These are phyloP conservation scores for Carduelis carduelis DNA, from an alignment of 2,797 vertebrate genomes.

Conservation along the genomic window DNA sequence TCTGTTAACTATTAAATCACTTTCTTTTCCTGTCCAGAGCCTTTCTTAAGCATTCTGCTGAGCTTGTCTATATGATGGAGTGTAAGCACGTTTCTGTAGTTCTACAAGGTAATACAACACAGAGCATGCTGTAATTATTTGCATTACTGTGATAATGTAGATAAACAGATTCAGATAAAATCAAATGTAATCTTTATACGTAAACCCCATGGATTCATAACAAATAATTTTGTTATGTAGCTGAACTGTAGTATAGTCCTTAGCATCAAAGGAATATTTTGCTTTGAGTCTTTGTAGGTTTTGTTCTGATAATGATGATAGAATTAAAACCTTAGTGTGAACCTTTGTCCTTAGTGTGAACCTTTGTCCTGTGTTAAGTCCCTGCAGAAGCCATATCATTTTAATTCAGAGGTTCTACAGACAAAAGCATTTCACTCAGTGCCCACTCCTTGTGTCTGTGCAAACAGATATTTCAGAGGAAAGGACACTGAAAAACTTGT, in stretches of 20 bases:
- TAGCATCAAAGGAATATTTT: background rate
- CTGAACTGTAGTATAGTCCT: background rate
- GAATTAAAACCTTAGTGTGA: background rate
- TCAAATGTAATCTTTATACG: background rate
- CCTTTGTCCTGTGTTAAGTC: background rate
- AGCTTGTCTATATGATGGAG: slow-evolving; percentile 89
- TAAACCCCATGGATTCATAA: background rate
- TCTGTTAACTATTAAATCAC: background rate
- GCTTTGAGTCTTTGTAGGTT: background rate
- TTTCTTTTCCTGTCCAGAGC: slow-evolving; percentile 71
- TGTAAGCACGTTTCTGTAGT: slow-evolving; percentile 86
- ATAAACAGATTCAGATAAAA: background rate
- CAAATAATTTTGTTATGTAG: background rate
- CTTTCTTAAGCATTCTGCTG: slow-evolving; percentile 88
- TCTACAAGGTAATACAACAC: slow-evolving; percentile 84
- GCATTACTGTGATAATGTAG: background rate
- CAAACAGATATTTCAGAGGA: background rate
- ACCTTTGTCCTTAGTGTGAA: background rate
- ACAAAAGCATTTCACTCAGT: background rate
- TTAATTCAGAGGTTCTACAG: background rate
- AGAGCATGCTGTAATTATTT: background rate
- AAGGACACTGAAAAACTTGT: background rate
- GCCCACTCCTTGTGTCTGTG: background rate
- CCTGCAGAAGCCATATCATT: background rate
- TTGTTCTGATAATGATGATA: background rate